Evolutionary conservation across 2,888 invertebrate genomes (phyloP).

Genomic region (Hemicrepidius hirtus): DNA sequence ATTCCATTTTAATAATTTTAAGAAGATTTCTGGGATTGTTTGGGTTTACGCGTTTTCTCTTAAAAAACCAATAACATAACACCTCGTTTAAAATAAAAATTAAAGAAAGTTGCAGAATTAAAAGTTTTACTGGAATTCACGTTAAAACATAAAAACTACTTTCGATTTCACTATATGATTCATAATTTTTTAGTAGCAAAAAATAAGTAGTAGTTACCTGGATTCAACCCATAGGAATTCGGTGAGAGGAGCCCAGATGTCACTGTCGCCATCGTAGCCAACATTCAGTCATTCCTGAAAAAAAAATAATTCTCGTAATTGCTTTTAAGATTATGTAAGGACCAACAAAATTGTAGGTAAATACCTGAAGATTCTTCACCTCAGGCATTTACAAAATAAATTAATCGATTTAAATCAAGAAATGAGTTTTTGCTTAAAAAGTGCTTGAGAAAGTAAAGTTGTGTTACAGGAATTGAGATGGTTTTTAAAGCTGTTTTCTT

Average conservation of each 20-base stretch:
- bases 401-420: too few species aligned
- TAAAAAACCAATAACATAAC: too few species aligned
- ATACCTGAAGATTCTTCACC: constrained; percentile 10
- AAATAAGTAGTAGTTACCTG: constrained; percentile 62
- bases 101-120: too few species aligned
- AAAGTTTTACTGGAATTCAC: too few species aligned
- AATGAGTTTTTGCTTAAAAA: too few species aligned
- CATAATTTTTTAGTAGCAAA: too few species aligned
- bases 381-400: background rate
- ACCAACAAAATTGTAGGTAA: background rate
- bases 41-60: too few species aligned
- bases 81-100: too few species aligned
- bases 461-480: background rate
- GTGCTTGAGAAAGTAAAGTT: constrained; percentile 30
- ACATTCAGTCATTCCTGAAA: constrained; percentile 70
- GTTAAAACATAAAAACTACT: too few species aligned
- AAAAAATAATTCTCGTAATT: constrained; percentile 21
- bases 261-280: constrained; percentile 71
- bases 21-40: too few species aligned
- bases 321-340: constrained; percentile 10
- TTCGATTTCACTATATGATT: too few species aligned
- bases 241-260: constrained; percentile 71
- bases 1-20: background rate
- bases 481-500: constrained; percentile 6
- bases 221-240: constrained; percentile 70